These are phyloP conservation scores for Nowickia ferox DNA, from an alignment of 2,888 invertebrate species.

Conservation along the genomic window DNA sequence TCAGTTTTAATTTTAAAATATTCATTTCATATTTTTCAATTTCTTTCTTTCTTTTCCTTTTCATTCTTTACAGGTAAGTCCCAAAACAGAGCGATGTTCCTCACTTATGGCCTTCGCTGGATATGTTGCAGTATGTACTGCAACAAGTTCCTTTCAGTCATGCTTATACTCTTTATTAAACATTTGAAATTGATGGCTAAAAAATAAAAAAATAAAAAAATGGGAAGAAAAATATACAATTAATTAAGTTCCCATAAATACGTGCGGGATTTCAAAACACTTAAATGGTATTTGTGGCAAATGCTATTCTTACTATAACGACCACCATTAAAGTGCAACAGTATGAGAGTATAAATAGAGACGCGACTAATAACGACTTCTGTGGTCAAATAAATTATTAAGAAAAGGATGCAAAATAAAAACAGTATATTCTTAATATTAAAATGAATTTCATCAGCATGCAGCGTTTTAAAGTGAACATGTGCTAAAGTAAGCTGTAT, in stretches of 20 bases:
- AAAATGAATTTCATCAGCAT: constrained; percentile 45
- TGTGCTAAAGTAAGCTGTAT: not conserved
- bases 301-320: constrained; percentile 3
- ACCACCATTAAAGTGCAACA: not conserved
- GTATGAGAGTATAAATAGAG: not conserved
- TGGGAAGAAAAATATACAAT: constrained; percentile 64
- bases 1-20: too few relatives aligned
- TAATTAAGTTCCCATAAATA: constrained; percentile 73
- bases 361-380: constrained; percentile 11
- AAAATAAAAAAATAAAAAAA: constrained; percentile 27
- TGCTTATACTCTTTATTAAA: not conserved
- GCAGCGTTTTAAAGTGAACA: constrained; percentile 14
- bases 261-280: constrained; percentile 74
- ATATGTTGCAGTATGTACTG: not conserved
- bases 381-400: constrained; percentile 43
- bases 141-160: not conserved
- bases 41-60: too few relatives aligned
- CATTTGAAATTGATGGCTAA: constrained; percentile 35
- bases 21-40: too few relatives aligned
- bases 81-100: too few relatives aligned
- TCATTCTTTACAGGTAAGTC: too few relatives aligned
- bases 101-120: too few relatives aligned
- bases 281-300: constrained; percentile 71
- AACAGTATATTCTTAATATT: constrained; percentile 6
- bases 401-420: not conserved